Base-by-base conservation (phyloP, 1,140 invertebrate genomes). In the Hydropsyche tenuis region DNA sequence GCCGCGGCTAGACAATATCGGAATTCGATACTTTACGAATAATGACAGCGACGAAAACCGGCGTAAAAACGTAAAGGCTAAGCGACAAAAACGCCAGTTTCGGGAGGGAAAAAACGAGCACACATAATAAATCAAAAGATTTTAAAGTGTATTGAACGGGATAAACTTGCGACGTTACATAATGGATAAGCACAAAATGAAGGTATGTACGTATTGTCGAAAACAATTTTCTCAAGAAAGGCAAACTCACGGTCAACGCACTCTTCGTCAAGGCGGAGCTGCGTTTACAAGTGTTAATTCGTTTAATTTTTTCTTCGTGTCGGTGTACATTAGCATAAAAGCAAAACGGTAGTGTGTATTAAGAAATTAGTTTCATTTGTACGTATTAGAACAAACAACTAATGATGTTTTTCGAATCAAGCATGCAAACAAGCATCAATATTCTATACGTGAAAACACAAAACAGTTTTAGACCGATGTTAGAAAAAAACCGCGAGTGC, bases 301-400 rank as follows among this genome's bases (percentile, higher is more conserved):
- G 20, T 53, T 53, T 53, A 53, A 53, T 53, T 53, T 53, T 53
- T 53, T 53, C 48, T n/a, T 53, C 48, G 48, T 53, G 48, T 20
- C 48, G 20, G 48, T 1, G 48, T 6, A 20, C 48, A 53, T 53
- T 53, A 53, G 48, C 48, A 53, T 53, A 18, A 53, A 53, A 18
- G 48, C 9, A 53, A 53, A 53, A 53, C 48, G 48, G 48, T 53
- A 53, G 48, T 53, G 48, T 53, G 20, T 9, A 37, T 37, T 37
- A 53, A 53, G 48, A 53, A 53, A 53, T 53, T 53, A 20, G 48
- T 53, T 53, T 53, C 48, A 18, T 53, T 53, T 53, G 48, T 53
- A 53, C 7, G 16, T 53, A 53, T 53, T 53, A 53, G 48, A 53
- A 53, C 48, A 53, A 53, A 53, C 48, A 53, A 53, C 7, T 53